phyloP scores from a whole-genome alignment of 1,140 invertebrate species.

The Plodia interpunctella region DNA sequence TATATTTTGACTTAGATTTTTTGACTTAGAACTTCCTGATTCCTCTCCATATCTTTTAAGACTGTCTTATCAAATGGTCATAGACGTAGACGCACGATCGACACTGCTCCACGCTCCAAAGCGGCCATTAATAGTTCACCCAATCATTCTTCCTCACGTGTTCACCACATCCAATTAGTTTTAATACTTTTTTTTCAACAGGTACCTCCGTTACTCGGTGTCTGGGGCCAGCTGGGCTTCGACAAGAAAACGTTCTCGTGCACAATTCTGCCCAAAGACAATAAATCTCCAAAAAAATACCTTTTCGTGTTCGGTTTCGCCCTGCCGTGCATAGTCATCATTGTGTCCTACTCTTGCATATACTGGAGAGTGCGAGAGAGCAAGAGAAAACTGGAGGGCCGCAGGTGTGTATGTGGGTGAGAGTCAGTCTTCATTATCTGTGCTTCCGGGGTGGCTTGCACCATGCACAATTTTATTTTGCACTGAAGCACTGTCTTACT shows the following conservation, averaged over 20 bases:
- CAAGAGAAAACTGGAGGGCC: conserved; percentile 82
- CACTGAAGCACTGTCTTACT: conserved; percentile 4
- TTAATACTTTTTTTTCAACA: conserved; percentile 44
- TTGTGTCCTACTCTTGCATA: conserved; percentile 90
- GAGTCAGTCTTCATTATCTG: conserved; percentile 25
- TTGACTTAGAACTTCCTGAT: no score
- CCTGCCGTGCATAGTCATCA: conserved; percentile 88
- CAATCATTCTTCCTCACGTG: no score
- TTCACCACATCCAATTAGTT: no score
- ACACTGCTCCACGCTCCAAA: no score
- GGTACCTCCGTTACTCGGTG: conserved; percentile 86
- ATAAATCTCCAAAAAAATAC: conserved; percentile 89
- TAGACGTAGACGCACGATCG: no score
- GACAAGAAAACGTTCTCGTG: conserved; percentile 89
- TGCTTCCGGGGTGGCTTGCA: conserved; percentile 15
- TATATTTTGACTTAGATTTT: no score
- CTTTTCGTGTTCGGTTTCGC: conserved; percentile 90
- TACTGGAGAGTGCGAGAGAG: conserved; percentile 87
- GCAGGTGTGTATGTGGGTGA: conserved; percentile 78
- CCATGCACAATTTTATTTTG: conserved; percentile 5
- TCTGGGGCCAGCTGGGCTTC: conserved; percentile 89
- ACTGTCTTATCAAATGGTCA: no score
- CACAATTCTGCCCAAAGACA: conserved; percentile 88
- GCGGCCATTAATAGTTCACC: no score
- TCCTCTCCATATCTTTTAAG: no score